Percentiles rank a stretch among this genome's conserved stretches.
Conservation (phyloP, 1,140 invertebrate genomes). For the Zaprionus gabonicus region DNA sequence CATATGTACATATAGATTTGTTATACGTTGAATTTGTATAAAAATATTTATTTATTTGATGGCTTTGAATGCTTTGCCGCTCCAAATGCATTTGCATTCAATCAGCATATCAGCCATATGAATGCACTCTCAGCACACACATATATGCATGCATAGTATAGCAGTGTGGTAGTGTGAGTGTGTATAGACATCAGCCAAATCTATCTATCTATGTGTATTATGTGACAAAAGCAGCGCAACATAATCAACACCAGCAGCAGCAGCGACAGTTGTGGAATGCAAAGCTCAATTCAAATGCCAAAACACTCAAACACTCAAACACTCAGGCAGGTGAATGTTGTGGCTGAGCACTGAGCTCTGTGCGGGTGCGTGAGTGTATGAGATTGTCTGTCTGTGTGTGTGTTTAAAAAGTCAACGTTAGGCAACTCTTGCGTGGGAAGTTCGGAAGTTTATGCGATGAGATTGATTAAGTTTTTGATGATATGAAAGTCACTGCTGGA, state of each 20-base stretch:
- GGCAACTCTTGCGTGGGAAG: slow-evolving; percentile 28
- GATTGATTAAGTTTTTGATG: background rate
- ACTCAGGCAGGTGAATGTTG: slow-evolving; percentile 42
- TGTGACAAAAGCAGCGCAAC: slow-evolving; percentile 55
- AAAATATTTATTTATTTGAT: slow-evolving; percentile 43
- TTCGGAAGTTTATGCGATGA: slow-evolving; percentile 23
- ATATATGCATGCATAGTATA: slow-evolving; percentile 13
- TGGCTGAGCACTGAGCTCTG: slow-evolving; percentile 12
- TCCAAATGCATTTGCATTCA: slow-evolving; percentile 77
- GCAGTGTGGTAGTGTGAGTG: slow-evolving; percentile 5
- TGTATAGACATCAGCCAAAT: slow-evolving; percentile 26
- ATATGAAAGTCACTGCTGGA: background rate
- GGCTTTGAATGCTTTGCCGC: slow-evolving; percentile 64
- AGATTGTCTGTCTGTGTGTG: slow-evolving; percentile 4
- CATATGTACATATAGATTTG: slow-evolving; percentile 23
- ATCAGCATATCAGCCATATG: slow-evolving; percentile 54
- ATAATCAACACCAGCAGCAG: slow-evolving; percentile 46
- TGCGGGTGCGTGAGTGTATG: slow-evolving; percentile 7
- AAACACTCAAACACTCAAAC: slow-evolving; percentile 60
- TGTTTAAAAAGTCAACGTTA: slow-evolving; percentile 50
- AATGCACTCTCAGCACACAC: slow-evolving; percentile 1
- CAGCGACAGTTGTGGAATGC: slow-evolving; percentile 41
- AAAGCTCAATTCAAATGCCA: slow-evolving; percentile 72
- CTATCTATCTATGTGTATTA: slow-evolving; percentile 39
- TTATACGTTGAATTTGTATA: slow-evolving; percentile 15